A percentile compares a stretch with the other conserved stretches of the same genome.
These are phyloP conservation scores for Zygothrica quintamaculata DNA, from an alignment of 2,888 invertebrate species.

Conservation along the genomic window DNA sequence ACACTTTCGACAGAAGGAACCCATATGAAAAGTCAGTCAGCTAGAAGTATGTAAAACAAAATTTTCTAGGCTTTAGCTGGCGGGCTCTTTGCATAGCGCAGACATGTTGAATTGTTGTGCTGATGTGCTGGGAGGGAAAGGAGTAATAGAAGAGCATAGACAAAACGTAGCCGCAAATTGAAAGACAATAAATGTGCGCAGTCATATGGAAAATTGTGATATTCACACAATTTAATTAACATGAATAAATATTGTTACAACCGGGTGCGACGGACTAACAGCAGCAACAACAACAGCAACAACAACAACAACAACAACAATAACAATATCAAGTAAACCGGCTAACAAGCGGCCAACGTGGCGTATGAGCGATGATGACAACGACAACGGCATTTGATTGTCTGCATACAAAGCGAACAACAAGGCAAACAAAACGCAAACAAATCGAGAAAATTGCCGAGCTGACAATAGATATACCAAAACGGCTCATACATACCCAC, in stretches of 20 bases:
- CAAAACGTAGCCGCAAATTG: constrained; percentile 76
- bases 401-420: constrained; percentile 60
- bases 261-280: constrained; percentile 54
- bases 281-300: constrained; percentile 13
- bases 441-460: constrained; percentile 62
- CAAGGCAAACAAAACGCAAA: constrained; percentile 69
- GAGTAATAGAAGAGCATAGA: constrained; percentile 2
- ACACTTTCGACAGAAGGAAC: too few species aligned
- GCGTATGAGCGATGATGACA: constrained; percentile 71
- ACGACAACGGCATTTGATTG: constrained; percentile 63
- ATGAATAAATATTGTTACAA: constrained; percentile 84
- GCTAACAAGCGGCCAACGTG: constrained; percentile 75
- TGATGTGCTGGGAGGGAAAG: too few species aligned
- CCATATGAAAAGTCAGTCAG: too few species aligned
- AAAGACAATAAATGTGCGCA: constrained; percentile 83
- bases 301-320: constrained; percentile 22
- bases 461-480: constrained; percentile 49
- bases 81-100: too few species aligned
- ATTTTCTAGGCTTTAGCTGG: too few species aligned
- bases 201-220: constrained; percentile 83
- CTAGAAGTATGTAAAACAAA: background rate
- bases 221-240: constrained; percentile 85
- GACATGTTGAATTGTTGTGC: too few species aligned
- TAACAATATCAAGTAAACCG: constrained; percentile 44
- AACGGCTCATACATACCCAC: constrained; percentile 49